A percentile compares a stretch with the other conserved stretches of the same genome.
These are phyloP conservation scores for Resseliella maxima DNA, from an alignment of 2,888 invertebrate species.

Conservation along the genomic window DNA sequence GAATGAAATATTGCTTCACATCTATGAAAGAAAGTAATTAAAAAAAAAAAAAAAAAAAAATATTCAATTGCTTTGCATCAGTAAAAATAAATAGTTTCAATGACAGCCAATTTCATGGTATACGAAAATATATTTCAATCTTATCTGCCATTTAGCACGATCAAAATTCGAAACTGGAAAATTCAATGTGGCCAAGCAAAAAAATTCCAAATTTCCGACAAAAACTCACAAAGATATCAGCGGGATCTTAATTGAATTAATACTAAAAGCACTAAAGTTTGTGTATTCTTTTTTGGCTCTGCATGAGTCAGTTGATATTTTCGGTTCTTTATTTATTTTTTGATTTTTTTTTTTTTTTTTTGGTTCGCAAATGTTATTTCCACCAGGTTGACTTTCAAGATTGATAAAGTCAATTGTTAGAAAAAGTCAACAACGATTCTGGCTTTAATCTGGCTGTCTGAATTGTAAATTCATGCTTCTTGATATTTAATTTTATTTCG, in stretches of 20 bases:
- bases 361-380: background rate
- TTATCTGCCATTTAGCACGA: background rate
- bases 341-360: conserved; percentile 1
- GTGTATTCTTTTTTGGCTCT: background rate
- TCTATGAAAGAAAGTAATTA: too few species aligned
- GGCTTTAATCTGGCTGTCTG: background rate
- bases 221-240: too few species aligned
- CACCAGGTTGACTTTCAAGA: background rate
- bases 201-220: background rate
- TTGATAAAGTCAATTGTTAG: background rate
- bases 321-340: too few species aligned
- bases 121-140: background rate
- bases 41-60: too few species aligned
- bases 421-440: conserved; percentile 22
- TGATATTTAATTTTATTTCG: conserved; percentile 53
- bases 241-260: too few species aligned
- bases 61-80: background rate
- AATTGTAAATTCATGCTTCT: background rate
- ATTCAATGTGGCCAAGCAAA: background rate
- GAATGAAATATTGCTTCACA: too few species aligned
- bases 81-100: background rate
- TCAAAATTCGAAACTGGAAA: background rate
- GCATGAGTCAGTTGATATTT: conserved; percentile 1
- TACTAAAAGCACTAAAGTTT: background rate
- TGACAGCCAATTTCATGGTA: background rate